A percentile compares a stretch with the other conserved stretches of the same genome.
These are phyloP conservation scores for Drosophila sucinea DNA, from an alignment of 1,140 invertebrate genomes.

Conservation along the genomic window DNA sequence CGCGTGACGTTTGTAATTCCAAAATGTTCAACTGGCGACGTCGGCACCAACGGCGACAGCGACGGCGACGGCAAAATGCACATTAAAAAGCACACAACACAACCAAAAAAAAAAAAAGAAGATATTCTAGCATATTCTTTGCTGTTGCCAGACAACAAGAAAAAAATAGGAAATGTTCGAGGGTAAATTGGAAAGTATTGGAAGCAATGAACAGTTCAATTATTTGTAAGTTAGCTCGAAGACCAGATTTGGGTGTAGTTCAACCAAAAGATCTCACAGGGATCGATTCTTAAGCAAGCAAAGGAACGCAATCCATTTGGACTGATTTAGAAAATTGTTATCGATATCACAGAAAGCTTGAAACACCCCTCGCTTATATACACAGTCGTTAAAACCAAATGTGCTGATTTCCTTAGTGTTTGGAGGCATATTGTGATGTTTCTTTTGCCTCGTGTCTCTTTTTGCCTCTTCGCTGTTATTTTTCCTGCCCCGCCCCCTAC, in stretches of 20 bases:
- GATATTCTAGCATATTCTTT: constrained; percentile 56
- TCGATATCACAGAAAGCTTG: not conserved
- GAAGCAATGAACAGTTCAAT: not conserved
- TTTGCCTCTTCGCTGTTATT: constrained; percentile 13
- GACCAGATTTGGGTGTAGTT: too few species aligned
- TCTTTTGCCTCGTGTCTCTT: constrained; percentile 40
- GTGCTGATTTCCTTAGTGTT: constrained; percentile 75
- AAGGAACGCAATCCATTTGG: too few species aligned
- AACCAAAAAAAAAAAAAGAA: constrained; percentile 20
- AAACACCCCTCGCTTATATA: constrained; percentile 24
- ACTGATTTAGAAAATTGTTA: too few species aligned
- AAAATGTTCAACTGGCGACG: constrained; percentile 61
- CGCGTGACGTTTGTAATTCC: constrained; percentile 61
- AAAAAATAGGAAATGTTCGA: constrained; percentile 18
- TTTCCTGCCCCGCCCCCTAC: not conserved
- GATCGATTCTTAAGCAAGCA: too few species aligned
- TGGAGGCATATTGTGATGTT: constrained; percentile 36
- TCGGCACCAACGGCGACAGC: constrained; percentile 43
- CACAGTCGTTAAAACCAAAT: constrained; percentile 80
- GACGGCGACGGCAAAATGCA: constrained; percentile 58
- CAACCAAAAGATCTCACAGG: too few species aligned
- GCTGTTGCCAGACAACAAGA: constrained; percentile 24
- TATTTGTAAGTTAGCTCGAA: too few species aligned
- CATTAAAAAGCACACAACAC: constrained; percentile 74
- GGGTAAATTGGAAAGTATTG: not conserved